Conservation (phyloP, 2,113 vertebrate species). For the Callithrix jacchus region DNA sequence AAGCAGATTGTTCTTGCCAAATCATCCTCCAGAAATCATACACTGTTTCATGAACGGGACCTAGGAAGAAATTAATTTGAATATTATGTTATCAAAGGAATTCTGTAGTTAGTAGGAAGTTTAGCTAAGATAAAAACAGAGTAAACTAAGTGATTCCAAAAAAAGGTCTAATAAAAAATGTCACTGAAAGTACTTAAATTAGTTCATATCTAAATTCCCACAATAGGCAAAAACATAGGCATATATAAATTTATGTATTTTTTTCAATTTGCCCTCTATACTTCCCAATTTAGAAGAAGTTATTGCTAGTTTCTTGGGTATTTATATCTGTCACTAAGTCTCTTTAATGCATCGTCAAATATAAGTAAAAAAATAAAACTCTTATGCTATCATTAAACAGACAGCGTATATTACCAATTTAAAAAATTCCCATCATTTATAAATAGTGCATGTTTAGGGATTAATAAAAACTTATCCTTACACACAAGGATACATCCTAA, state of each 20-base stretch:
- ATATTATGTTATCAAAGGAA: not conserved
- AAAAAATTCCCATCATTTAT: not conserved
- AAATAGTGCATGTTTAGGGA: not conserved
- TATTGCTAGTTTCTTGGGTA: not conserved
- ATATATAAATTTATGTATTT: not conserved
- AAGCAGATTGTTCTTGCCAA: slow-evolving; percentile 99
- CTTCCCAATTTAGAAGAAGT: not conserved
- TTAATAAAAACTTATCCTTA: not conserved
- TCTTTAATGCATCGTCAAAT: not conserved
- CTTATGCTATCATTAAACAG: not conserved
- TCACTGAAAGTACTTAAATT: not conserved
- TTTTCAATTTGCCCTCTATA: not conserved
- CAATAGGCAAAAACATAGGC: not conserved
- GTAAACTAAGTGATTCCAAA: not conserved
- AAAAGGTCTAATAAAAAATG: not conserved
- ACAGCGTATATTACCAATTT: not conserved
- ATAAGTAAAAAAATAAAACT: not conserved
- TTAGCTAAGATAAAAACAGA: not conserved
- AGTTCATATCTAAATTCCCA: not conserved
- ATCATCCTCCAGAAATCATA: slow-evolving; percentile 99
- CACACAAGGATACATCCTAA: not conserved
- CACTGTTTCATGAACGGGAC: slow-evolving; percentile 98
- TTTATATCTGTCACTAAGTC: not conserved
- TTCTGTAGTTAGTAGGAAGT: not conserved
- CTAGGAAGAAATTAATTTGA: slow-evolving; percentile 80